phyloP scores from a whole-genome alignment of 2,888 invertebrate species.

The Habrosyne pyritoides region DNA sequence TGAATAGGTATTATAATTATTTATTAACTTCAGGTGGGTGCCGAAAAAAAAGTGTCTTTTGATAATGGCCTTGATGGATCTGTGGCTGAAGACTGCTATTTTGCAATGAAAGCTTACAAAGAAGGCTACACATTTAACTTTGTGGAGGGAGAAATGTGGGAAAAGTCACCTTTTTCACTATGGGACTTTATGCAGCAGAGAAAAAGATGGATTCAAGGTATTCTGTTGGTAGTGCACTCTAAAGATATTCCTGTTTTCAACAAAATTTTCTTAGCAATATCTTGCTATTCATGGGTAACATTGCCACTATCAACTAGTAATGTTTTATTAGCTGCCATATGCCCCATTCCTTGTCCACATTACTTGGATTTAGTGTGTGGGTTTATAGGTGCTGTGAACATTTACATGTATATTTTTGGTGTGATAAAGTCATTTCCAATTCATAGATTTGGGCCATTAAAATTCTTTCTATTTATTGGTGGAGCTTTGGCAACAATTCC shows the following conservation, averaged over 20 bases:
- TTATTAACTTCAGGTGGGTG: slow-evolving; percentile 87
- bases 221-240: slow-evolving; percentile 94
- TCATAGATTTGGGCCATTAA: slow-evolving; percentile 91
- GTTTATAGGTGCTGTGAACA: slow-evolving; percentile 96
- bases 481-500: slow-evolving; percentile 96
- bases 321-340: slow-evolving; percentile 91
- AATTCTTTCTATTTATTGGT: slow-evolving; percentile 90
- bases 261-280: slow-evolving; percentile 92
- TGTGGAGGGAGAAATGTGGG: slow-evolving; percentile 99
- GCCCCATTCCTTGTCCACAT: slow-evolving; percentile 94
- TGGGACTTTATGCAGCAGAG: slow-evolving; percentile 98
- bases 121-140: slow-evolving; percentile 97
- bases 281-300: slow-evolving; percentile 98
- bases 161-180: slow-evolving; percentile 97
- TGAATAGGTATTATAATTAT: not conserved
- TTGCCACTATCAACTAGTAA: slow-evolving; percentile 96
- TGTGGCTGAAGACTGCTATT: slow-evolving; percentile 98
- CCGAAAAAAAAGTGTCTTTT: slow-evolving; percentile 96
- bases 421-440: slow-evolving; percentile 98
- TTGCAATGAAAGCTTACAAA: slow-evolving; percentile 96
- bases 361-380: slow-evolving; percentile 93
- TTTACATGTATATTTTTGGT: slow-evolving; percentile 99
- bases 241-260: slow-evolving; percentile 90
- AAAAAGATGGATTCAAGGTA: slow-evolving; percentile 98
- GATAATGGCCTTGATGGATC: slow-evolving; percentile 98